Evolutionary conservation across 2,113 vertebrate genomes (phyloP).

Genomic region (Sinocyclocheilus anshuiensis): DNA sequence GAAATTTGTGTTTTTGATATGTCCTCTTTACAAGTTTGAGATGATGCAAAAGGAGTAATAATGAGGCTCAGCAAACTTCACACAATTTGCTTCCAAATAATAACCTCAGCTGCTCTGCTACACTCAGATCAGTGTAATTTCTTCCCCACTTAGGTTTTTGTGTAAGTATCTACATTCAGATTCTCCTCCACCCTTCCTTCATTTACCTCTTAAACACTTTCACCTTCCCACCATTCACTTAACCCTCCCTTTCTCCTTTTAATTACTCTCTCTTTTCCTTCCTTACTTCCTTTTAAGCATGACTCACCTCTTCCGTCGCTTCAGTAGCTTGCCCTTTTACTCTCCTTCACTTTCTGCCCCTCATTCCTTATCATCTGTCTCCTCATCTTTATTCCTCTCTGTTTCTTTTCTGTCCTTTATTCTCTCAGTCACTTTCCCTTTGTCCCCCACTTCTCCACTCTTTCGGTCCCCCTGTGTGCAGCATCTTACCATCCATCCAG

Average conservation of each 20-base stretch:
- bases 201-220: slow-evolving; percentile 45
- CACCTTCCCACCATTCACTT: slow-evolving; percentile 30
- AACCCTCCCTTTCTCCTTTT: not conserved
- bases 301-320: not conserved
- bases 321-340: not conserved
- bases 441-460: slow-evolving; percentile 7
- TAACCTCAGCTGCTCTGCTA: slow-evolving; percentile 10
- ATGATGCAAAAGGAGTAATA: slow-evolving; percentile 44
- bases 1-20: slow-evolving; percentile 17
- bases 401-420: slow-evolving; percentile 26
- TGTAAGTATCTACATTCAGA: slow-evolving; percentile 9
- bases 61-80: slow-evolving; percentile 37
- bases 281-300: not conserved
- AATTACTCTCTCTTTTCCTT: slow-evolving; percentile 27
- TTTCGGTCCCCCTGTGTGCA: not conserved
- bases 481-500: slow-evolving; percentile 90
- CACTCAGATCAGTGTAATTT: slow-evolving; percentile 16
- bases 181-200: slow-evolving; percentile 19
- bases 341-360: slow-evolving; percentile 23
- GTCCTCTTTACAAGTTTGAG: slow-evolving; percentile 20
- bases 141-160: slow-evolving; percentile 3
- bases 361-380: slow-evolving; percentile 20
- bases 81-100: slow-evolving; percentile 43
- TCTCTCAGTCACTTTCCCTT: not conserved
- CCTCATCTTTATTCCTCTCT: not conserved